These are phyloP conservation scores for Malachius bipustulatus DNA, from an alignment of 2,888 invertebrate species.

Conservation along the genomic window DNA sequence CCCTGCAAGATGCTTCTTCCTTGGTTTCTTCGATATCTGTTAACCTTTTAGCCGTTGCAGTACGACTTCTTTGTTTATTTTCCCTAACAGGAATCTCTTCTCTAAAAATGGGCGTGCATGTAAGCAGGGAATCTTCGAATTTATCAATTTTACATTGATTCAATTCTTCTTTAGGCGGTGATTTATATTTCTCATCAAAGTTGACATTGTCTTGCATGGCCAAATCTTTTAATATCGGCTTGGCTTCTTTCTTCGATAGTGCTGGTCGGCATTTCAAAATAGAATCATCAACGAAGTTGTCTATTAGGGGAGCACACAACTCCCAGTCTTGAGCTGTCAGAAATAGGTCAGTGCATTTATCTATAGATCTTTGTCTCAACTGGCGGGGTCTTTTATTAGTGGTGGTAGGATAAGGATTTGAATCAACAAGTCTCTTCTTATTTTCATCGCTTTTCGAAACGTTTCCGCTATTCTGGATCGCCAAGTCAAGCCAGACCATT, in stretches of 20 bases:
- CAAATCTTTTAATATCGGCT: no score
- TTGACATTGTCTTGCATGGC: not conserved
- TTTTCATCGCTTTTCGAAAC: no score
- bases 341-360: not conserved
- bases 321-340: not conserved
- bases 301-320: no score
- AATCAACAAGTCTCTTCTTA: slow-evolving; percentile 10
- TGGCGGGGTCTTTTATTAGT: not conserved
- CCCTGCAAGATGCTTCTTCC: no score
- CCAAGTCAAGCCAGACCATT: slow-evolving; percentile 67
- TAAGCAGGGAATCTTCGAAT: not conserved
- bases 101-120: no score
- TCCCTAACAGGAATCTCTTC: no score
- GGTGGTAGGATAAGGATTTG: slow-evolving; percentile 6
- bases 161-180: not conserved
- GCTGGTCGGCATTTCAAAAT: slow-evolving; percentile 8
- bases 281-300: slow-evolving; percentile 9
- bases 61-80: not conserved
- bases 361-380: not conserved
- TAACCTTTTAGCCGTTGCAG: no score
- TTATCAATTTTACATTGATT: no score
- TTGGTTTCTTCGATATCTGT: no score
- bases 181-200: no score
- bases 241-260: slow-evolving; percentile 4
- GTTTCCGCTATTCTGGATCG: slow-evolving; percentile 33